Percentiles rank a stretch among this genome's conserved stretches.
phyloP scores from a whole-genome alignment of 2,113 vertebrate genomes.

The Ochotona curzoniae region DNA sequence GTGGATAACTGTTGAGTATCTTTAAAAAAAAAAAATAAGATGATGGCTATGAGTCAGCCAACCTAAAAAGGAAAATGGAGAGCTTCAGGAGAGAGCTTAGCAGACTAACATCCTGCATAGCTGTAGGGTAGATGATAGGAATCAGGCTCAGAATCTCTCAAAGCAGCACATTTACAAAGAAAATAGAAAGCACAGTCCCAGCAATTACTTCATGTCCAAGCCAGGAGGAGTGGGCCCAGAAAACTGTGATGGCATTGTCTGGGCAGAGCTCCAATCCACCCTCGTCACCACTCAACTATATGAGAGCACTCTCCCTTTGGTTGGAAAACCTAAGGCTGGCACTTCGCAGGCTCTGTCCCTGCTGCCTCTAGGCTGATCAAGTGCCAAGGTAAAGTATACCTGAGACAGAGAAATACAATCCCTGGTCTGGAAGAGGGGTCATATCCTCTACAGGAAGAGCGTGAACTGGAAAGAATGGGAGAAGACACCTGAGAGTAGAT shows the following conservation, averaged over 20 bases:
- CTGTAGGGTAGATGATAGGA: neutral
- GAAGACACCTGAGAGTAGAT: rapidly evolving
- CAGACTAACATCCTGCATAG: neutral
- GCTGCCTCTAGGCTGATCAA: neutral
- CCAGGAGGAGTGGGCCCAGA: neutral
- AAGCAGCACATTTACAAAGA: neutral
- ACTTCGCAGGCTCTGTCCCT: neutral
- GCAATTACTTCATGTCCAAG: neutral
- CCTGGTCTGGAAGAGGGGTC: neutral
- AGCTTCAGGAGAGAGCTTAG: neutral
- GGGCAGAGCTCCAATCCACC: neutral
- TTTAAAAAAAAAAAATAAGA: slow-evolving; percentile 16
- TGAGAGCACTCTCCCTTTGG: neutral
- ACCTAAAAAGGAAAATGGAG: neutral
- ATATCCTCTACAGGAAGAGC: neutral
- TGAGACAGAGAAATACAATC: neutral
- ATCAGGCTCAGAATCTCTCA: neutral
- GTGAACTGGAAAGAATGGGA: neutral
- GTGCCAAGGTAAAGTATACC: neutral
- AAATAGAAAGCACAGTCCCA: neutral
- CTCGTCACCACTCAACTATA: too few relatives aligned
- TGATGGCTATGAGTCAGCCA: neutral
- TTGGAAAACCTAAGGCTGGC: neutral
- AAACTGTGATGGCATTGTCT: neutral
- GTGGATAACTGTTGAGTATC: neutral